Evolutionary conservation across 2,888 invertebrate genomes (phyloP), one percentile per base, ranked within the genome.

Genomic region (Fabriciana adippe): DNA sequence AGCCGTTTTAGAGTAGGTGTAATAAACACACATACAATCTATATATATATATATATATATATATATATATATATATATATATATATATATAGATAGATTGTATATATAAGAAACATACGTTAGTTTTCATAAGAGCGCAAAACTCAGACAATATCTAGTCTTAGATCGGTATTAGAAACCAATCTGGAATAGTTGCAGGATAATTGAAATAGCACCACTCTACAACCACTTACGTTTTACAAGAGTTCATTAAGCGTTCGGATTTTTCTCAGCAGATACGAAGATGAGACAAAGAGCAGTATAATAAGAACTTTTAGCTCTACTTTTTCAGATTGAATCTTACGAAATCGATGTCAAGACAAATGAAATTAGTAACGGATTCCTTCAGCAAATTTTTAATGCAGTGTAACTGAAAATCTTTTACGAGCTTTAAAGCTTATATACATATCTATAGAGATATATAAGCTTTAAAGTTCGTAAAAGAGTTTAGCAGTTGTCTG

Each of bases 261-360:
- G 60, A 61, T 51, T 59, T 59, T 59, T 59, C 47, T 48, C 26
- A 48, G 48, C 48, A 61, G 51, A 61, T 61, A 59, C 53, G 53
- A 18, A 59, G 59, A 66, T 47, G 59, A 59, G 59, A 66, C 65
- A 60, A 66, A 66, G 64, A 26, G 47, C 41, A 54, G 61, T 54
- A 31, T 53, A 66, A 59, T 51, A 41, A 56, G 54, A 64, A 59
- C 31, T 53, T 60, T 66, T 16, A 54, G 47, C 31, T 59, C 59
- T 45, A 54, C 56, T 65, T 66, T n/a, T 21, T 35, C 15, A 59
- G 59, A 59, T 59, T 59, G 54, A 16, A 54, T 66, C 35, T 60
- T 53, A 15, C 15, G 50, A 41, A 56, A 59, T 59, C 54, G 59
- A 60, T 47, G 6, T 60, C 50, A 35, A 51, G 16, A 15, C 15